These are phyloP conservation scores for Semotilus atromaculatus DNA, from an alignment of 2,797 vertebrate species.

Conservation along the genomic window DNA sequence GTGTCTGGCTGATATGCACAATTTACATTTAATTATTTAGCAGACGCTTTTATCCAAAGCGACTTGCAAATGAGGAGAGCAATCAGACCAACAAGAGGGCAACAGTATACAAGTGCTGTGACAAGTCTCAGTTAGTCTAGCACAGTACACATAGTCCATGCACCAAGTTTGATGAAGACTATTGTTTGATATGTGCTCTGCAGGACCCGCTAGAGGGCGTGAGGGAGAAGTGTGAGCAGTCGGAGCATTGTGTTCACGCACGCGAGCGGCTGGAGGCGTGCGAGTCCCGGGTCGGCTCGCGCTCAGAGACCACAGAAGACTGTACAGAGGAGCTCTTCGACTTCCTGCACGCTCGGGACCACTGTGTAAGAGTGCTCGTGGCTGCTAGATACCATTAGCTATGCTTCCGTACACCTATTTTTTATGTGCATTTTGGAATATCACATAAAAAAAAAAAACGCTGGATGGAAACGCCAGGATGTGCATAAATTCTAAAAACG, in stretches of 20 bases:
- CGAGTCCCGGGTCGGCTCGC: conserved; percentile 84
- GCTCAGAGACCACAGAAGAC: conserved; percentile 85
- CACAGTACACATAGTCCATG: too few species aligned
- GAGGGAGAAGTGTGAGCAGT: conserved; percentile 86
- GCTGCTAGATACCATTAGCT: neutral
- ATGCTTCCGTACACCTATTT: neutral
- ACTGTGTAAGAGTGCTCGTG: conserved; percentile 87
- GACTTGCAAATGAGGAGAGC: too few species aligned
- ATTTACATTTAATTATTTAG: neutral
- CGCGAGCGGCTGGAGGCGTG: conserved; percentile 85
- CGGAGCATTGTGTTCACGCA: conserved; percentile 84
- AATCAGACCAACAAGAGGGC: too few species aligned
- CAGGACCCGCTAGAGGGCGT: conserved; percentile 88
- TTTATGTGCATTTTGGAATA: neutral
- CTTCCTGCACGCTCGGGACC: conserved; percentile 94
- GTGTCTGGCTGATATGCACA: neutral
- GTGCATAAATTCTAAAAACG: neutral
- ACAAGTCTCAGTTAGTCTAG: too few species aligned
- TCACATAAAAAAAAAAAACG: neutral
- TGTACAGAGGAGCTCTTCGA: conserved; percentile 97
- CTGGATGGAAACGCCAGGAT: neutral
- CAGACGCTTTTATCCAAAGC: too few species aligned
- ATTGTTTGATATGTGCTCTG: conserved; percentile 4
- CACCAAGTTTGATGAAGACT: neutral
- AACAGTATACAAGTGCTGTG: too few species aligned